phyloP scores from a whole-genome alignment of 2,797 vertebrate genomes.

The Oryzias sinensis region DNA sequence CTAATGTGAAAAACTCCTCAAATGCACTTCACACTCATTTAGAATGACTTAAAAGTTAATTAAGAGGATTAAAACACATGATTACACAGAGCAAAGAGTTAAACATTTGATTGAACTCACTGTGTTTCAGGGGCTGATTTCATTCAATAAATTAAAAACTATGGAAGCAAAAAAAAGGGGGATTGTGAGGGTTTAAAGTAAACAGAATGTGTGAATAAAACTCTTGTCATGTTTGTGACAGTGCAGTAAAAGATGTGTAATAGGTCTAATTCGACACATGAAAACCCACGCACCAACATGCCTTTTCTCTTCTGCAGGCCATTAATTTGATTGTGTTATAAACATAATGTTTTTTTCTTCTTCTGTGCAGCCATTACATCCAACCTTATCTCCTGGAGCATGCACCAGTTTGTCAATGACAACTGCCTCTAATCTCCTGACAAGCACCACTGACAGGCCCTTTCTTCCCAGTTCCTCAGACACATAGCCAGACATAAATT shows the following conservation, averaged over 20 bases:
- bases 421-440: slow-evolving; percentile 92
- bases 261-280: slow-evolving; percentile 34
- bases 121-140: slow-evolving; percentile 16
- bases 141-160: not conserved
- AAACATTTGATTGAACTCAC: slow-evolving; percentile 1
- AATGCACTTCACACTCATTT: too few relatives aligned
- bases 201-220: slow-evolving; percentile 3
- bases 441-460: slow-evolving; percentile 92
- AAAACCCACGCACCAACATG: slow-evolving; percentile 62
- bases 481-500: slow-evolving; percentile 95
- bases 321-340: slow-evolving; percentile 64
- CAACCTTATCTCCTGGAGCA: slow-evolving; percentile 90
- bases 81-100: not conserved
- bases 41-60: not conserved
- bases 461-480: slow-evolving; percentile 94
- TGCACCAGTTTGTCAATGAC: slow-evolving; percentile 89
- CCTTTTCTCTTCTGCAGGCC: slow-evolving; percentile 56
- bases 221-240: slow-evolving; percentile 18
- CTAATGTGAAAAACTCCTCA: too few relatives aligned
- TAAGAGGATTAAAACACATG: not conserved
- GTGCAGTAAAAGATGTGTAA: slow-evolving; percentile 38
- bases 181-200: too few relatives aligned
- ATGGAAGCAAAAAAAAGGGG: too few relatives aligned
- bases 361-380: slow-evolving; percentile 83
- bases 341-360: slow-evolving; percentile 67